These are phyloP conservation scores for Trachurus trachurus DNA, from an alignment of 2,797 vertebrate species.

Conservation along the genomic window DNA sequence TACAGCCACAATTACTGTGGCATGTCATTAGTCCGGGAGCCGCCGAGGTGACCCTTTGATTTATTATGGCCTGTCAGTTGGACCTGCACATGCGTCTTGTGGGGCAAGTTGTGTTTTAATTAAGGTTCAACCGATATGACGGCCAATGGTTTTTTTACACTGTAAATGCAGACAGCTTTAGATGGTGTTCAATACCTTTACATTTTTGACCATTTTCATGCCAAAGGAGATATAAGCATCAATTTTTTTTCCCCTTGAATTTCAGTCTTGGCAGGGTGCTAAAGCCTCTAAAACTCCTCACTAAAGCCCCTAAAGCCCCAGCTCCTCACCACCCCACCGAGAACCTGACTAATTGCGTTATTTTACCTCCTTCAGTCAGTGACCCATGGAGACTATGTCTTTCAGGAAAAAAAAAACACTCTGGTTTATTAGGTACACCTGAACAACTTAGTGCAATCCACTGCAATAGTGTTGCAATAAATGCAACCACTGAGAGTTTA, in stretches of 20 bases:
- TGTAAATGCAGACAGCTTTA: slow-evolving; percentile 22
- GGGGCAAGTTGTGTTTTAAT: slow-evolving; percentile 66
- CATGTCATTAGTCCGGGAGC: slow-evolving; percentile 82
- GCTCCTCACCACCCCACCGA: slow-evolving; percentile 36
- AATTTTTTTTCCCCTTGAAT: slow-evolving; percentile 34
- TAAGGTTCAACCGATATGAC: slow-evolving; percentile 50
- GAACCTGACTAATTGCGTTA: slow-evolving; percentile 66
- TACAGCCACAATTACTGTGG: slow-evolving; percentile 76
- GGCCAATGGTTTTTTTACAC: slow-evolving; percentile 38
- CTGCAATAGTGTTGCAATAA: slow-evolving; percentile 50
- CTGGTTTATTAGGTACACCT: slow-evolving; percentile 59
- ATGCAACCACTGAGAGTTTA: slow-evolving; percentile 22
- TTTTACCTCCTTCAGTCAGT: slow-evolving; percentile 59
- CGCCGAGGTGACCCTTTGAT: slow-evolving; percentile 81
- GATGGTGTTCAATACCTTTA: slow-evolving; percentile 36
- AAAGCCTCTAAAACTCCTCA: slow-evolving; percentile 57
- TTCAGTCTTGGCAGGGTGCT: slow-evolving; percentile 49
- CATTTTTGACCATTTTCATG: slow-evolving; percentile 33
- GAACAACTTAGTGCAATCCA: slow-evolving; percentile 55
- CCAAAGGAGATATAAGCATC: slow-evolving; percentile 24
- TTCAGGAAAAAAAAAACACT: slow-evolving; percentile 40
- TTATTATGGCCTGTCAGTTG: slow-evolving; percentile 77
- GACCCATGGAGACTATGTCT: slow-evolving; percentile 52
- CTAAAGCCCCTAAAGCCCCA: slow-evolving; percentile 46
- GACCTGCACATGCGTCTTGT: slow-evolving; percentile 56